phyloP scores from a whole-genome alignment of 2,888 invertebrate genomes.

The Candidula unifasciata region DNA sequence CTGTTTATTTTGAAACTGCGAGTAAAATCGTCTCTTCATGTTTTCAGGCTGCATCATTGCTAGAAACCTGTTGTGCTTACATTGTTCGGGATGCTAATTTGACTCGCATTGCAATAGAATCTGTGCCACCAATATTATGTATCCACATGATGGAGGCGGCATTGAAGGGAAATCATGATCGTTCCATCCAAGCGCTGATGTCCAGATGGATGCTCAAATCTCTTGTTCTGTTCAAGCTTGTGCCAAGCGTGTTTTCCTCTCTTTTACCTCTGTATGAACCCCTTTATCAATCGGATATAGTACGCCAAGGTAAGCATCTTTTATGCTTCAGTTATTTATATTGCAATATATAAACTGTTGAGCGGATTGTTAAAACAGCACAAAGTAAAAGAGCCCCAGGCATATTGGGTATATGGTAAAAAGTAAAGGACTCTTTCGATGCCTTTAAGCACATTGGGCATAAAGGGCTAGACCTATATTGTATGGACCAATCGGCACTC shows the following conservation, averaged over 20 bases:
- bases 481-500: too few species aligned
- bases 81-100: slow-evolving; percentile 68
- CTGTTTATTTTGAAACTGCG: too few species aligned
- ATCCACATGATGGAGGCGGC: slow-evolving; percentile 59
- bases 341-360: neutral
- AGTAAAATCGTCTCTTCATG: too few species aligned
- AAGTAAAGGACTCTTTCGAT: too few species aligned
- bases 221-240: slow-evolving; percentile 67
- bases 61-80: slow-evolving; percentile 66
- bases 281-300: slow-evolving; percentile 63
- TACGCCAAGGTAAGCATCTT: slow-evolving; percentile 55
- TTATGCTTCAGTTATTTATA: neutral
- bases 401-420: too few species aligned
- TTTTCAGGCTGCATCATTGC: slow-evolving; percentile 59
- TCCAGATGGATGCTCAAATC: slow-evolving; percentile 69
- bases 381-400: neutral
- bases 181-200: slow-evolving; percentile 70
- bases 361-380: too few species aligned
- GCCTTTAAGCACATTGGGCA: too few species aligned
- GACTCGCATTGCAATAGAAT: slow-evolving; percentile 59
- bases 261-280: slow-evolving; percentile 65
- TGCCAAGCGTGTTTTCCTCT: slow-evolving; percentile 68
- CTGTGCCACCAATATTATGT: slow-evolving; percentile 51
- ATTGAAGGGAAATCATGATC: slow-evolving; percentile 65
- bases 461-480: too few species aligned